These are phyloP conservation scores for Okapia johnstoni DNA, from an alignment of 2,113 vertebrate genomes.

Conservation along the genomic window DNA sequence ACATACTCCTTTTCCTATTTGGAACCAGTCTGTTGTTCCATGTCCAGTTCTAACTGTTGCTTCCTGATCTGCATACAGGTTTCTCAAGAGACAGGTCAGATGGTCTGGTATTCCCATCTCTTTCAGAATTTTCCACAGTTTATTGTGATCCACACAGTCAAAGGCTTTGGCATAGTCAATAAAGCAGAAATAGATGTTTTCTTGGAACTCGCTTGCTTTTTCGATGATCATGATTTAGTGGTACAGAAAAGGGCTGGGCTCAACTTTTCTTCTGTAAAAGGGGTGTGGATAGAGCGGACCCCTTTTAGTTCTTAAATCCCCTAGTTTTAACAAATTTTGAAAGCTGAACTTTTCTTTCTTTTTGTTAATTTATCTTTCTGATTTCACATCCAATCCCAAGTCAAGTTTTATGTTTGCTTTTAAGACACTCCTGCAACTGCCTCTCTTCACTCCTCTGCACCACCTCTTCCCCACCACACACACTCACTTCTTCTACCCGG, in stretches of 20 bases:
- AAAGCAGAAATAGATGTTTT: too few species aligned
- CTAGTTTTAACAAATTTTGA: background rate
- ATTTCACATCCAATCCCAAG: background rate
- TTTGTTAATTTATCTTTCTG: background rate
- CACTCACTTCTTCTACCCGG: too few species aligned
- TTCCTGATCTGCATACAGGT: too few species aligned
- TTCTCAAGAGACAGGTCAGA: too few species aligned
- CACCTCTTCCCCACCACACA: background rate
- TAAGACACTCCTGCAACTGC: background rate
- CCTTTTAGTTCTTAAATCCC: background rate
- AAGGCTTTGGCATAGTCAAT: too few species aligned
- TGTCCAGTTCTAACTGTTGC: too few species aligned
- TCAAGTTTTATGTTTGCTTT: background rate
- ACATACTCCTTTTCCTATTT: too few species aligned
- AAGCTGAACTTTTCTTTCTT: background rate
- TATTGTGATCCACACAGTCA: too few species aligned
- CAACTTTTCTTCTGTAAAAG: background rate
- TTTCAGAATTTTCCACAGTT: too few species aligned
- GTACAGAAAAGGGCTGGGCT: background rate
- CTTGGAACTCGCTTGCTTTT: too few species aligned
- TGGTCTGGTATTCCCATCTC: too few species aligned
- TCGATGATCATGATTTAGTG: background rate
- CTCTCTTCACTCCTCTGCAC: background rate
- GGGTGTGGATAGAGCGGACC: rapidly evolving
- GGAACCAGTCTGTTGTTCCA: too few species aligned